Conservation (phyloP, 2,888 invertebrate genomes). For the Pherbina coryleti region DNA sequence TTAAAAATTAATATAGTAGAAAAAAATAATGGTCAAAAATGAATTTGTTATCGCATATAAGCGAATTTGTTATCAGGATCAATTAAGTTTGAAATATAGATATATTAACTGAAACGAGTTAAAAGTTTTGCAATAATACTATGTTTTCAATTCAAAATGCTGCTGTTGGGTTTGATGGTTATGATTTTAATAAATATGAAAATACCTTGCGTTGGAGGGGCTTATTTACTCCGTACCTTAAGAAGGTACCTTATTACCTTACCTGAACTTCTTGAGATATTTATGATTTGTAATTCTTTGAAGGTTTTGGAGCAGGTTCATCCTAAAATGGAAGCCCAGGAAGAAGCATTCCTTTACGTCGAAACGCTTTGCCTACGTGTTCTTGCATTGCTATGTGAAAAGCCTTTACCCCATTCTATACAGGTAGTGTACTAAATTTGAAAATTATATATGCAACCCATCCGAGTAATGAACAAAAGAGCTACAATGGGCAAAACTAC, state of each 20-base stretch:
- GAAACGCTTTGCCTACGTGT: constrained; percentile 91
- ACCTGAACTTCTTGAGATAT: constrained; percentile 25
- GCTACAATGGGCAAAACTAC: no score
- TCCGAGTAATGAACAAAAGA: no score
- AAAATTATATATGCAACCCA: neutral
- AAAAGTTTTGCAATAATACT: constrained; percentile 18
- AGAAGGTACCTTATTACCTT: constrained; percentile 76
- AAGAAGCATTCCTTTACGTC: constrained; percentile 92
- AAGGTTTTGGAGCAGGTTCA: constrained; percentile 93
- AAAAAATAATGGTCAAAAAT: no score
- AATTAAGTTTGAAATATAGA: no score
- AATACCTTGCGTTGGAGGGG: constrained; percentile 94
- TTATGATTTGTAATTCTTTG: neutral
- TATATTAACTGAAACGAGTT: no score
- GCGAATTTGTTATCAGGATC: no score
- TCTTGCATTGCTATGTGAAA: constrained; percentile 88
- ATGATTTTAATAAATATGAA: constrained; percentile 89
- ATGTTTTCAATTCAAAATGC: constrained; percentile 74
- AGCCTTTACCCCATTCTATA: constrained; percentile 85
- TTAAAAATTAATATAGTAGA: no score
- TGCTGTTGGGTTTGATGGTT: constrained; percentile 55
- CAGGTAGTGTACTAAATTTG: constrained; percentile 70
- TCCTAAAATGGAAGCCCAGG: constrained; percentile 85
- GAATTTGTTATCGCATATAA: no score
- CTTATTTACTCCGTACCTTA: constrained; percentile 86